Evolutionary conservation across 2,888 invertebrate species (phyloP).

Genomic region (Caenorhabditis wallacei): DNA sequence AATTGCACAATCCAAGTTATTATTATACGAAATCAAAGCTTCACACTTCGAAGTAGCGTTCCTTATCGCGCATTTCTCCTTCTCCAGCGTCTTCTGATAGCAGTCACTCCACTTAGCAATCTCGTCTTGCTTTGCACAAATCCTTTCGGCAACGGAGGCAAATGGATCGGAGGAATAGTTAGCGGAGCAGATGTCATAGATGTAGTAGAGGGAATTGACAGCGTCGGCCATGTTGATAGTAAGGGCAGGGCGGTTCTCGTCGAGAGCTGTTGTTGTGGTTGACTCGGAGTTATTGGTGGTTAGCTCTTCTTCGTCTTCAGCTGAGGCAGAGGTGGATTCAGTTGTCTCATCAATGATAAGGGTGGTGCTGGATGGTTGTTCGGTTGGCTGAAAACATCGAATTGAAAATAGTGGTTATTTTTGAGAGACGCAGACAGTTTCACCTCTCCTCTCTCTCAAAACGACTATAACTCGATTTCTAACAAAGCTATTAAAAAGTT

Average conservation of each 20-base stretch:
- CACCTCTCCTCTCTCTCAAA: no score
- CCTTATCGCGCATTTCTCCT: constrained; percentile 71
- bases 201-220: constrained; percentile 74
- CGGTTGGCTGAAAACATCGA: constrained; percentile 36
- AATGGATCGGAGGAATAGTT: constrained; percentile 67
- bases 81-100: constrained; percentile 73
- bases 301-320: constrained; percentile 34
- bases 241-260: constrained; percentile 47
- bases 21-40: constrained; percentile 78
- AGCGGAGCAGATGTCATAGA: constrained; percentile 72
- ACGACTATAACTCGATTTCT: no score
- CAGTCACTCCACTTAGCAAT: constrained; percentile 74
- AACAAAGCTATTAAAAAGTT: no score
- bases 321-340: constrained; percentile 48
- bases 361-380: constrained; percentile 38
- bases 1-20: constrained; percentile 80
- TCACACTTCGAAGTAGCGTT: constrained; percentile 71
- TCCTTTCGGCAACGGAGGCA: constrained; percentile 53
- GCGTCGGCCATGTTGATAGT: constrained; percentile 73
- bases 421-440: no score
- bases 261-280: constrained; percentile 30
- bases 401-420: not conserved
- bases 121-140: constrained; percentile 74
- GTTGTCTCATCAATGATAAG: constrained; percentile 61
- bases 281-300: constrained; percentile 33